phyloP scores from a whole-genome alignment of 2,797 vertebrate species.

The Natrix natrix region DNA sequence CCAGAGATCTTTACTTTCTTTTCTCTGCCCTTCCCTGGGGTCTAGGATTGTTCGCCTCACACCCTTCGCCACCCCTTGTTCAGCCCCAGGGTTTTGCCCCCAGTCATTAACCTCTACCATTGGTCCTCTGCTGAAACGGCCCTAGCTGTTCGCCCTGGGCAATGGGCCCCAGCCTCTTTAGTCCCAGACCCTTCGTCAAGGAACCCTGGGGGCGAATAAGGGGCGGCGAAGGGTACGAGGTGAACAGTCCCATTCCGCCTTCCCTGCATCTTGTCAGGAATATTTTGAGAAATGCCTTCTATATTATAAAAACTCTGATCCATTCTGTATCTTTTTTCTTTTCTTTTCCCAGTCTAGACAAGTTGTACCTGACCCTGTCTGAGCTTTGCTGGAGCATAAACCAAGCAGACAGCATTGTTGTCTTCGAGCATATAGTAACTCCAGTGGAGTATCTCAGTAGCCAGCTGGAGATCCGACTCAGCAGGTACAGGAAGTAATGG shows the following conservation, averaged over 20 bases:
- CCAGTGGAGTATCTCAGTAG: conserved; percentile 87
- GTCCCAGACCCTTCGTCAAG: no score
- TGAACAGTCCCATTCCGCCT: no score
- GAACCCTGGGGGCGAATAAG: no score
- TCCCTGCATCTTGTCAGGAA: not conserved
- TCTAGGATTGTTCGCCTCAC: no score
- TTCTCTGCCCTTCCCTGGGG: not conserved
- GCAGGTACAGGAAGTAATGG: conserved; percentile 74
- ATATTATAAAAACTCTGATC: not conserved
- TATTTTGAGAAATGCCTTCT: not conserved
- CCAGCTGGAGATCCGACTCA: conserved; percentile 83
- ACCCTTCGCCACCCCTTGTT: no score
- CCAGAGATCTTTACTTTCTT: not conserved
- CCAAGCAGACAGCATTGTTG: conserved; percentile 73
- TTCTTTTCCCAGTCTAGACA: conserved; percentile 82
- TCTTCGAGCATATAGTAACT: conserved; percentile 82
- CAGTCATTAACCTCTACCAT: no score
- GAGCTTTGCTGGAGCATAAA: conserved; percentile 84
- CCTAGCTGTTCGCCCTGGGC: no score
- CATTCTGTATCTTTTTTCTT: not conserved
- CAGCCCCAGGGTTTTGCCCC: no score
- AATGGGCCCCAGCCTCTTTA: no score
- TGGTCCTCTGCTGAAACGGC: no score
- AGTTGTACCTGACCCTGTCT: conserved; percentile 83
- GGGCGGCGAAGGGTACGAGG: no score